Conservation (phyloP, 2,888 invertebrate genomes). For the Cephus pygmeus region DNA sequence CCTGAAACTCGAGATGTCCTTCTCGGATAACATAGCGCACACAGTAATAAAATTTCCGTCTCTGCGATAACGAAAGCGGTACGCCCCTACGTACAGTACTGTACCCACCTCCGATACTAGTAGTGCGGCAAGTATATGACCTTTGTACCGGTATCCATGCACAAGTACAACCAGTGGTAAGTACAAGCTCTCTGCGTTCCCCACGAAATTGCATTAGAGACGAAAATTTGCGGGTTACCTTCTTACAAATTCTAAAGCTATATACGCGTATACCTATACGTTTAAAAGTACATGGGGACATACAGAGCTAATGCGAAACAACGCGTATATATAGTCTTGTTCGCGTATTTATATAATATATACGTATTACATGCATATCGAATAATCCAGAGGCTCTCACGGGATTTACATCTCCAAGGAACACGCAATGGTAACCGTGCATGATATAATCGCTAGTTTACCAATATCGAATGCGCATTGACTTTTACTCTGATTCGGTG, state of each 20-base stretch:
- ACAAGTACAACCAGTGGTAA: neutral
- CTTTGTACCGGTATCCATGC: neutral
- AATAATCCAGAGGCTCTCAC: neutral
- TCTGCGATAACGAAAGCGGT: slow-evolving; percentile 37
- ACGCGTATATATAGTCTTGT: neutral
- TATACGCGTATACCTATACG: neutral
- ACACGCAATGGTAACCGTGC: neutral
- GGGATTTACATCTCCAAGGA: neutral
- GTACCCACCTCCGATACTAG: neutral
- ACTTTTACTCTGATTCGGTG: neutral
- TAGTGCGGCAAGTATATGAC: neutral
- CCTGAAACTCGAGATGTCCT: slow-evolving; percentile 56
- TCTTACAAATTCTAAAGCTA: neutral
- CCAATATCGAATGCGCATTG: neutral
- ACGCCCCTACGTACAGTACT: neutral
- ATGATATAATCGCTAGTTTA: neutral
- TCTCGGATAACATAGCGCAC: slow-evolving; percentile 46
- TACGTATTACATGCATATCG: neutral
- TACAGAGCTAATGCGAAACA: neutral
- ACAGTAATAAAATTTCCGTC: slow-evolving; percentile 31
- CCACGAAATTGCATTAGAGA: neutral
- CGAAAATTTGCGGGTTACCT: neutral
- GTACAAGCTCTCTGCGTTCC: neutral
- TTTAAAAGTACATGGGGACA: neutral
- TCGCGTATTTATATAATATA: no score